A percentile compares a stretch with the other conserved stretches of the same genome.
phyloP scores from a whole-genome alignment of 1,140 invertebrate genomes.

The Theocolax elegans region DNA sequence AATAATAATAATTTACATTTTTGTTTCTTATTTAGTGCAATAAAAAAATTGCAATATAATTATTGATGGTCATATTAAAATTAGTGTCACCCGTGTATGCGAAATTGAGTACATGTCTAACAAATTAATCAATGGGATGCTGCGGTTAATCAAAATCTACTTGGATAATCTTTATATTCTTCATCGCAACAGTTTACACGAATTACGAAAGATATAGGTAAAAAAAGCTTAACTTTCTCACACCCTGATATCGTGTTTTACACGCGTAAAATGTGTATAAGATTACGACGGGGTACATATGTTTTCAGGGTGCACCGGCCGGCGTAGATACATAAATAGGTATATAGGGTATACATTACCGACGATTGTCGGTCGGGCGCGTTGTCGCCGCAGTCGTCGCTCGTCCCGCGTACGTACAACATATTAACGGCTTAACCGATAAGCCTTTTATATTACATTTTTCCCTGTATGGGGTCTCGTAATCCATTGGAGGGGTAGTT shows the following conservation, averaged over 20 bases:
- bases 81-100: too few relatives aligned
- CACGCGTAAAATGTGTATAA: slow-evolving; percentile 25
- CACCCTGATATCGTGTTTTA: slow-evolving; percentile 15
- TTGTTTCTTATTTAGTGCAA: too few relatives aligned
- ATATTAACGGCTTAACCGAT: slow-evolving; percentile 69
- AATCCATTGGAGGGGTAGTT: slow-evolving; percentile 60
- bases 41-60: too few relatives aligned
- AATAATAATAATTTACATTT: too few relatives aligned
- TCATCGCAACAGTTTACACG: too few relatives aligned
- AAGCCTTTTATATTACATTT: slow-evolving; percentile 71
- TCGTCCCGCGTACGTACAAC: slow-evolving; percentile 54
- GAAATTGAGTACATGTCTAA: too few relatives aligned
- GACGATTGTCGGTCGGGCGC: slow-evolving; percentile 20
- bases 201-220: too few relatives aligned
- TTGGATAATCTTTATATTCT: too few relatives aligned
- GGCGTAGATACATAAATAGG: slow-evolving; percentile 19
- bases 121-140: too few relatives aligned
- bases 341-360: slow-evolving; percentile 23
- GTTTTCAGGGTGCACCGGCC: not conserved
- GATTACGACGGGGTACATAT: slow-evolving; percentile 27
- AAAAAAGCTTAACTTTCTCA: too few relatives aligned
- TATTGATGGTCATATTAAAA: too few relatives aligned
- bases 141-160: too few relatives aligned
- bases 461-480: slow-evolving; percentile 67
- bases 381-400: not conserved